phyloP scores from a whole-genome alignment of 2,113 vertebrate genomes.

The Thamnaconus septentrionalis region DNA sequence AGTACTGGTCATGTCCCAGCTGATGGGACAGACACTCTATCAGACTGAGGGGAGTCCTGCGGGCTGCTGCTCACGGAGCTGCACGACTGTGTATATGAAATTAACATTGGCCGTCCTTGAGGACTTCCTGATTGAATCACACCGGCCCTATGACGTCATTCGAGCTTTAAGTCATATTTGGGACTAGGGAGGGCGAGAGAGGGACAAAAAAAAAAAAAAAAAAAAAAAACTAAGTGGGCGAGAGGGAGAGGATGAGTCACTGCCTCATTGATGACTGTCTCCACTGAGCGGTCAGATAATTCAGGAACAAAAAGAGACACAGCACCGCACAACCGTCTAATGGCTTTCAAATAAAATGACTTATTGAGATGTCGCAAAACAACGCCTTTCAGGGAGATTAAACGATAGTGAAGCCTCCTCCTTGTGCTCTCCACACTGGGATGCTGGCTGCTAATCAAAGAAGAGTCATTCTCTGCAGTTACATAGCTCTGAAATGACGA shows the following conservation, averaged over 20 bases:
- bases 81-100: slow-evolving; percentile 63
- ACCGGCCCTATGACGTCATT: slow-evolving; percentile 64
- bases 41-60: slow-evolving; percentile 31
- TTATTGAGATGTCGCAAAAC: slow-evolving; percentile 73
- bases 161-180: slow-evolving; percentile 68
- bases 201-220: not conserved
- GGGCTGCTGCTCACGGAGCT: slow-evolving; percentile 35
- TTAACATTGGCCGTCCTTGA: slow-evolving; percentile 79
- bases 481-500: slow-evolving; percentile 20
- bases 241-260: slow-evolving; percentile 69
- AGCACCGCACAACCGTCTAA: slow-evolving; percentile 65
- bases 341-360: slow-evolving; percentile 78
- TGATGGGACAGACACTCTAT: slow-evolving; percentile 4
- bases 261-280: slow-evolving; percentile 67
- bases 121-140: slow-evolving; percentile 78
- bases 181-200: slow-evolving; percentile 53
- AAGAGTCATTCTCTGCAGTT: slow-evolving; percentile 30
- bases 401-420: slow-evolving; percentile 61
- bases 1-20: not conserved
- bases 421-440: slow-evolving; percentile 7
- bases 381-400: slow-evolving; percentile 80
- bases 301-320: slow-evolving; percentile 71
- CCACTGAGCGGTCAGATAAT: slow-evolving; percentile 72
- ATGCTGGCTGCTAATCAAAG: slow-evolving; percentile 39
- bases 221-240: not conserved